These are phyloP conservation scores for Ophion slaviceki DNA, from an alignment of 2,888 invertebrate genomes.

Conservation along the genomic window DNA sequence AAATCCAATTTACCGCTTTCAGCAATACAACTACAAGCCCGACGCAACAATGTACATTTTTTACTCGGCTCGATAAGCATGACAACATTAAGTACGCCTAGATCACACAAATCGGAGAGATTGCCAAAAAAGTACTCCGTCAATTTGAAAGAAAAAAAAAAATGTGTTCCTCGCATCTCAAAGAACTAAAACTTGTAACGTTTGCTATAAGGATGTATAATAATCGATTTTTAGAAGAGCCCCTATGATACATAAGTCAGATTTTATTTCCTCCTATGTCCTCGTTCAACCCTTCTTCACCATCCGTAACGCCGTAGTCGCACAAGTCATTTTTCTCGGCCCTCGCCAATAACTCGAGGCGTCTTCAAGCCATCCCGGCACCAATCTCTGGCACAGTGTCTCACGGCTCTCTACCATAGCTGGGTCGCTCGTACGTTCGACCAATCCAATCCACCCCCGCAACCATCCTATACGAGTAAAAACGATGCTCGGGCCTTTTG, in stretches of 20 bases:
- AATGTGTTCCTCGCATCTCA: neutral
- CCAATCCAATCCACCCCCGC: conserved; percentile 24
- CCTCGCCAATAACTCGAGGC: conserved; percentile 61
- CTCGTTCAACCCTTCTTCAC: neutral
- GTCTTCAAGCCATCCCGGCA: conserved; percentile 31
- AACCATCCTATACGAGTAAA: conserved; percentile 46
- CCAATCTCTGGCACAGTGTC: conserved; percentile 55
- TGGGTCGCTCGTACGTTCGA: conserved; percentile 25
- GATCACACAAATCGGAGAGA: neutral
- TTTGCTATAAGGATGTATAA: neutral
- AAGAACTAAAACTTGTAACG: conserved; percentile 3
- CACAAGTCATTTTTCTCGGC: conserved; percentile 53
- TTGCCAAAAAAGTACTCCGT: neutral
- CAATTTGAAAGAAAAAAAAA: neutral
- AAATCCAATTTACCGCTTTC: no score
- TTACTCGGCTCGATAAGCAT: neutral
- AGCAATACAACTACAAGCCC: no score
- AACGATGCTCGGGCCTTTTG: conserved; percentile 58
- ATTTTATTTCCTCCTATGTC: conserved; percentile 16
- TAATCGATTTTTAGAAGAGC: neutral
- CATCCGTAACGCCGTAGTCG: conserved; percentile 27
- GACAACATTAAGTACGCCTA: neutral
- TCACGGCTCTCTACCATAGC: conserved; percentile 30
- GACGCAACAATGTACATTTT: no score
- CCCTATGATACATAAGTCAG: conserved; percentile 33